These are phyloP conservation scores for Augochlora pura DNA, from an alignment of 1,140 invertebrate species.

Conservation along the genomic window DNA sequence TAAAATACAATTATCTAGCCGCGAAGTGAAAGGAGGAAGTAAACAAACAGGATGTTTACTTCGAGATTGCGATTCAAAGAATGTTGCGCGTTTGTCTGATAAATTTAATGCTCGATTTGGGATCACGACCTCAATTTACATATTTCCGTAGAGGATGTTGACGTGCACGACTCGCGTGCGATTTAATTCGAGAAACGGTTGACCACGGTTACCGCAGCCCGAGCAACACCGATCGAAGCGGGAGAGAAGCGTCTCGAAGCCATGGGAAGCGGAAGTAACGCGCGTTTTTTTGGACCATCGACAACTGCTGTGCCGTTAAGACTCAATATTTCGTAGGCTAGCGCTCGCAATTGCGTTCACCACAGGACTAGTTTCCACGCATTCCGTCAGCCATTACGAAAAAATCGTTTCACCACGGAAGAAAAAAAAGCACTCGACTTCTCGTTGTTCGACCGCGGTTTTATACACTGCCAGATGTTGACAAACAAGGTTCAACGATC, in stretches of 20 bases:
- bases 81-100: no score
- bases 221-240: neutral
- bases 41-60: no score
- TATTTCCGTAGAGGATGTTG: no score
- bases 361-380: neutral
- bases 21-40: no score
- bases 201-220: no score
- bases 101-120: no score
- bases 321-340: constrained; percentile 5
- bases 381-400: neutral
- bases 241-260: neutral
- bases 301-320: neutral
- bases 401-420: neutral
- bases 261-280: neutral
- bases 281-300: neutral
- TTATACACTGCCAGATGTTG: neutral
- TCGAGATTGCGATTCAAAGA: no score
- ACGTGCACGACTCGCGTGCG: no score
- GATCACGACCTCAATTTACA: no score
- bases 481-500: neutral
- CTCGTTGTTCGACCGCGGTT: neutral
- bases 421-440: neutral
- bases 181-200: no score
- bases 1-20: no score
- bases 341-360: neutral